phyloP scores from a whole-genome alignment of 2,113 vertebrate genomes.

The Atractosteus spatula region DNA sequence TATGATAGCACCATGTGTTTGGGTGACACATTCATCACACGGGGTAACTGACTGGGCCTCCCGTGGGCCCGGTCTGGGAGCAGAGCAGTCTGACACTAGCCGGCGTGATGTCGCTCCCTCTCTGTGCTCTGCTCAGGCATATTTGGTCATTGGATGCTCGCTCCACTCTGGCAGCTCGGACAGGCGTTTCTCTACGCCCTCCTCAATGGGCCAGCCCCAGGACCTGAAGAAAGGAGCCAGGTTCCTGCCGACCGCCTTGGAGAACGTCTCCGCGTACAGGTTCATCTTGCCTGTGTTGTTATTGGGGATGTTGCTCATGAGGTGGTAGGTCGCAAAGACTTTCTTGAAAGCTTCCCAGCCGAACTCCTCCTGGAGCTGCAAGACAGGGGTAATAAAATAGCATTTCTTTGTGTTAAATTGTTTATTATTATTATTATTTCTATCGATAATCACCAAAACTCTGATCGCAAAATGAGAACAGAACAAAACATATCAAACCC shows the following conservation, averaged over 20 bases:
- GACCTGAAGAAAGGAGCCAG: conserved; percentile 67
- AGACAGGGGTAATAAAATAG: background rate
- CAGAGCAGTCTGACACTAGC: no score
- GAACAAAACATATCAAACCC: no score
- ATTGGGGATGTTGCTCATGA: conserved; percentile 41
- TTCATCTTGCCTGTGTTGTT: conserved; percentile 72
- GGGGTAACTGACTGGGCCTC: no score
- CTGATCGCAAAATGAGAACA: no score
- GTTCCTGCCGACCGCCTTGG: conserved; percentile 59
- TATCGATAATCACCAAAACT: no score
- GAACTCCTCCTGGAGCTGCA: conserved; percentile 72
- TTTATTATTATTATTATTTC: background rate
- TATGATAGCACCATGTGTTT: no score
- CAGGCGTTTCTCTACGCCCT: conserved; percentile 49
- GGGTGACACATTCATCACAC: no score
- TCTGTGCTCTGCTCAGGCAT: background rate
- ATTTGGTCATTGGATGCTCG: conserved; percentile 63
- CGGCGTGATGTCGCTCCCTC: no score
- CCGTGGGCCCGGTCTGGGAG: no score
- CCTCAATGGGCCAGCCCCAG: conserved; percentile 74
- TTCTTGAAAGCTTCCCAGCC: conserved; percentile 70
- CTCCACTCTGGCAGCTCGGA: conserved; percentile 60
- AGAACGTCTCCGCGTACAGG: conserved; percentile 69
- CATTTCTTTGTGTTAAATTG: no score
- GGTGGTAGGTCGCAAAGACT: conserved; percentile 68